Conservation (phyloP, 2,797 vertebrate species). For the Aldrovandia affinis region DNA sequence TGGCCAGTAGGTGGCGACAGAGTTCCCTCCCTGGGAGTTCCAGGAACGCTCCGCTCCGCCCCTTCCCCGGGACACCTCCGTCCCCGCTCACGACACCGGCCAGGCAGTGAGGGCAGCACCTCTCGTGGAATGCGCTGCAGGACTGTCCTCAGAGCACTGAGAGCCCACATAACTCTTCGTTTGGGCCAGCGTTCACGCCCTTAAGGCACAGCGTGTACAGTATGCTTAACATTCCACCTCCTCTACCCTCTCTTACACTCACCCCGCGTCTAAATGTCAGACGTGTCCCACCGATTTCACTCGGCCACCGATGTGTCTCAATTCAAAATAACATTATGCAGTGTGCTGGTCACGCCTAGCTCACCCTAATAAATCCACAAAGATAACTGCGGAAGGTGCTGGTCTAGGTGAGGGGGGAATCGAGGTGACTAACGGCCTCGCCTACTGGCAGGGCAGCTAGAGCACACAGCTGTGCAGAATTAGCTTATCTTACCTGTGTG, state of each 20-base stretch:
- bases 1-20: background rate
- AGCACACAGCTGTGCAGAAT: no score
- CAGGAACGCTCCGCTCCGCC: background rate
- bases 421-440: no score
- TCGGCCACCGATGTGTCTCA: background rate
- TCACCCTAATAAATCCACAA: no score
- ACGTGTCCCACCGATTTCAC: background rate
- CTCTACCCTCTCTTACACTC: background rate
- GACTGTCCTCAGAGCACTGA: background rate
- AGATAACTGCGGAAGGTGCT: no score
- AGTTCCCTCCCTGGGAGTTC: background rate
- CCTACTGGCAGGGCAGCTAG: no score
- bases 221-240: background rate
- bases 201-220: background rate
- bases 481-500: no score
- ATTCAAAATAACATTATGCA: no score
- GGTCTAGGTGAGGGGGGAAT: no score
- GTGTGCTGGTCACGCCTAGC: no score
- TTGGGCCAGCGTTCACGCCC: background rate
- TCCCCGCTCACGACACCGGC: background rate
- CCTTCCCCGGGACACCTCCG: background rate
- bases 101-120: background rate
- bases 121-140: background rate
- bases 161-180: background rate
- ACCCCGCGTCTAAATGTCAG: background rate